Evolutionary conservation across 2,888 invertebrate species (phyloP).

Genomic region (Cremastinae sp.): DNA sequence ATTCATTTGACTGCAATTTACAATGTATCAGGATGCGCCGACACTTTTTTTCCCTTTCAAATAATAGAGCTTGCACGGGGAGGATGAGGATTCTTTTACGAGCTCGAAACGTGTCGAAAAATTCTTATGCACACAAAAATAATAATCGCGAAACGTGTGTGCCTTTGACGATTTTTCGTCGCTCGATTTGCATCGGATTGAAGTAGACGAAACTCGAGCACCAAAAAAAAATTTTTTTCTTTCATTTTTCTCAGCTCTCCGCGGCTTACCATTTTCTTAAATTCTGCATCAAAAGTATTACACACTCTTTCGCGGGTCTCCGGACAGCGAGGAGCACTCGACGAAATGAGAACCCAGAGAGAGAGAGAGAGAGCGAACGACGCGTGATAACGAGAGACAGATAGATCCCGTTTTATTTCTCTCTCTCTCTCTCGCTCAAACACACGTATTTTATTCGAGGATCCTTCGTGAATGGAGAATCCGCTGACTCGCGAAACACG

Average conservation of each 20-base stretch:
- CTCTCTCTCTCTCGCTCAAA: neutral
- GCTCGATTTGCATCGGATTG: too few relatives aligned
- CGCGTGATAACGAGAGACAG: neutral
- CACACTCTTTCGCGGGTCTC: neutral
- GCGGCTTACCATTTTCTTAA: too few relatives aligned
- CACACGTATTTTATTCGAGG: conserved; percentile 8
- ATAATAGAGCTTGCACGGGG: too few relatives aligned
- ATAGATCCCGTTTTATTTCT: conserved; percentile 1
- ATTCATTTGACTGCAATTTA: too few relatives aligned
- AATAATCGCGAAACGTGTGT: too few relatives aligned
- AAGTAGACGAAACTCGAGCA: too few relatives aligned
- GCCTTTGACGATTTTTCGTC: neutral
- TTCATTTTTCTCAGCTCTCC: too few relatives aligned
- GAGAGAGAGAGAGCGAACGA: conserved; percentile 3
- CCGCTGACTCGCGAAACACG: conserved; percentile 25
- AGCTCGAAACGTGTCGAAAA: neutral
- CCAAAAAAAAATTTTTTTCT: too few relatives aligned
- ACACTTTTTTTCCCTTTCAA: too few relatives aligned
- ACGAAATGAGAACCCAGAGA: conserved; percentile 40
- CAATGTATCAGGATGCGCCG: too few relatives aligned
- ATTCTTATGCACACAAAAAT: neutral
- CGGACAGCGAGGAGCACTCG: conserved; percentile 44
- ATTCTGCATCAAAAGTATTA: neutral
- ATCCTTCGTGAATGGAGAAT: conserved; percentile 24
- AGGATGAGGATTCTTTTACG: too few relatives aligned